A percentile compares a stretch with the other conserved stretches of the same genome.
Conservation (phyloP, 1,140 invertebrate genomes). For the Heliconius nattereri region DNA sequence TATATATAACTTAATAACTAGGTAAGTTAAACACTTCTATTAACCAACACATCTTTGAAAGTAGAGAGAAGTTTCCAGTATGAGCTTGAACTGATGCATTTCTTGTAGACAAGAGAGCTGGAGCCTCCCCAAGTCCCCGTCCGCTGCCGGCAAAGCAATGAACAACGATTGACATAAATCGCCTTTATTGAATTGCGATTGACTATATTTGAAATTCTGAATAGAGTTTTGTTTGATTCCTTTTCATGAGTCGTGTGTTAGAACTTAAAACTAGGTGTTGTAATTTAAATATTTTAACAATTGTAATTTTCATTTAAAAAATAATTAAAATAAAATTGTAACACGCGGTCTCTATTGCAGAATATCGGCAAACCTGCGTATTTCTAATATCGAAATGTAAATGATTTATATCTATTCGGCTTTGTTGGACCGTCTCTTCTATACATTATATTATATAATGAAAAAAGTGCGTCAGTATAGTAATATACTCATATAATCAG, state of each 20-base stretch:
- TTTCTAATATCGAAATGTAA: no score
- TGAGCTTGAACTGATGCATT: slow-evolving; percentile 31
- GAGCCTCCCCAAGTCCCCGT: slow-evolving; percentile 32
- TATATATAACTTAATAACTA: background rate
- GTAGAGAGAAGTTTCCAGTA: slow-evolving; percentile 25
- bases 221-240: background rate
- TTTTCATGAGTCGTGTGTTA: background rate
- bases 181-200: slow-evolving; percentile 39
- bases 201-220: slow-evolving; percentile 34
- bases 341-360: no score
- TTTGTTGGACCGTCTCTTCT: no score
- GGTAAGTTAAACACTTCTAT: background rate
- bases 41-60: background rate
- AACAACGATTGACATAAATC: slow-evolving; percentile 36
- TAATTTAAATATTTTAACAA: background rate
- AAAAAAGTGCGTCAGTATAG: no score
- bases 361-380: no score
- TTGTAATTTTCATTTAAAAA: background rate
- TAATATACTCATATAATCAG: no score
- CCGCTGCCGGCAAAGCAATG: slow-evolving; percentile 27
- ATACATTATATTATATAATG: no score
- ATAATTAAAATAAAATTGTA: background rate
- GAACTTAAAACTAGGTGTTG: background rate
- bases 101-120: slow-evolving; percentile 34
- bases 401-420: no score